phyloP scores from a whole-genome alignment of 2,797 vertebrate genomes.

The Carduelis carduelis region DNA sequence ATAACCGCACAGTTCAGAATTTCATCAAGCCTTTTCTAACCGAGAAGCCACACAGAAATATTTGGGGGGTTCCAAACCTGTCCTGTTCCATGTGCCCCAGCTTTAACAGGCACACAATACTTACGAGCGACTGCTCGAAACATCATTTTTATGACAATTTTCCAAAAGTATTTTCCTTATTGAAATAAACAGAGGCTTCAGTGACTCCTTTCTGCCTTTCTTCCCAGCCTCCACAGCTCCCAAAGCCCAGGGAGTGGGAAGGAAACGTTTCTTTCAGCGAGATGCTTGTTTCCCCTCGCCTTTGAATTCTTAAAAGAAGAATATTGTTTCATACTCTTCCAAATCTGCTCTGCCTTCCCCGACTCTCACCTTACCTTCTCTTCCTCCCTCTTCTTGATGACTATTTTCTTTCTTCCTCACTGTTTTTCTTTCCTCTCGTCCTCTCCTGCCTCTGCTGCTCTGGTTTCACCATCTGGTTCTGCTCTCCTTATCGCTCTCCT shows the following conservation, averaged over 20 bases:
- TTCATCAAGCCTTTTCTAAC: rapidly evolving
- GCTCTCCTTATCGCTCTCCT: conserved; percentile 30
- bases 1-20: not conserved
- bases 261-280: conserved; percentile 33
- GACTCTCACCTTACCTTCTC: conserved; percentile 53
- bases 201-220: not conserved
- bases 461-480: conserved; percentile 67
- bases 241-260: not conserved
- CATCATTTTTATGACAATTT: not conserved
- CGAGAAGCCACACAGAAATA: not conserved
- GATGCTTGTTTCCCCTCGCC: conserved; percentile 3
- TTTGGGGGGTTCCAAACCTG: not conserved
- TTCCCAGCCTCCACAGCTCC: not conserved
- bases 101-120: rapidly evolving
- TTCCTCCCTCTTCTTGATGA: conserved; percentile 31
- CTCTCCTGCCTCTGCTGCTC: conserved; percentile 50
- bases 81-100: rapidly evolving
- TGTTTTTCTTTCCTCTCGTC: conserved; percentile 65
- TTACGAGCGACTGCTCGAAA: rapidly evolving
- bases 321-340: conserved; percentile 50
- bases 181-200: conserved; percentile 2
- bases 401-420: conserved; percentile 61
- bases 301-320: conserved; percentile 43
- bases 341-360: conserved; percentile 18
- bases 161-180: not conserved